phyloP scores from a whole-genome alignment of 2,113 vertebrate genomes.

The Sylvietta virens region DNA sequence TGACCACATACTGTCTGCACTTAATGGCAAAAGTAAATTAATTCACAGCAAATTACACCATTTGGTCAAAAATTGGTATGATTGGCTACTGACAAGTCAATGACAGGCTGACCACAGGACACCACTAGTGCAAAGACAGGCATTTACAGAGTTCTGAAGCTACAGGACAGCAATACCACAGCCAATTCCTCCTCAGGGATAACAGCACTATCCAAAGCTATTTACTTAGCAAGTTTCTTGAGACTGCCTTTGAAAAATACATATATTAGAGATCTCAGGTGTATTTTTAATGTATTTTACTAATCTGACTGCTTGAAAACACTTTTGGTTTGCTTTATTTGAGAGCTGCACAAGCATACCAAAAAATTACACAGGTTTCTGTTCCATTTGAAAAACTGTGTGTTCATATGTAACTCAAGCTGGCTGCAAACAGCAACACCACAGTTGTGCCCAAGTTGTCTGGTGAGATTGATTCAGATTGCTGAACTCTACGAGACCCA shows the following conservation, averaged over 20 bases:
- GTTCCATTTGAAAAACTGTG: not conserved
- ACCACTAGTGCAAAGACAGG: not conserved
- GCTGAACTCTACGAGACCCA: not conserved
- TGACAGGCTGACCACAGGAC: not conserved
- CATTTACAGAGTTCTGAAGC: not conserved
- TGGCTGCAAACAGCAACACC: not conserved
- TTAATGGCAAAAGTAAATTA: conserved; percentile 61
- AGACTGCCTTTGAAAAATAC: not conserved
- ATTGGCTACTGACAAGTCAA: not conserved
- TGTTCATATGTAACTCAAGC: not conserved
- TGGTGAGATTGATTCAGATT: not conserved
- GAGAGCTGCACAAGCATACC: not conserved
- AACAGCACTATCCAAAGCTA: not conserved
- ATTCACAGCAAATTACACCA: conserved; percentile 35
- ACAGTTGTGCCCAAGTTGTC: not conserved
- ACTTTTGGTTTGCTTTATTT: not conserved
- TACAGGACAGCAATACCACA: not conserved
- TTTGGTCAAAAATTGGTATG: not conserved
- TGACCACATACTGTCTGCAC: conserved; percentile 15
- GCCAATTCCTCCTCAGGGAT: not conserved
- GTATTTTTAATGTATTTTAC: not conserved
- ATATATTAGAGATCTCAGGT: not conserved
- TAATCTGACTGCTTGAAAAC: not conserved
- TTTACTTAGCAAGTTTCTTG: not conserved
- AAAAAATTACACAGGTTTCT: not conserved